These are phyloP conservation scores for Cynoglossus semilaevis DNA, from an alignment of 2,113 vertebrate species.

Conservation along the genomic window DNA sequence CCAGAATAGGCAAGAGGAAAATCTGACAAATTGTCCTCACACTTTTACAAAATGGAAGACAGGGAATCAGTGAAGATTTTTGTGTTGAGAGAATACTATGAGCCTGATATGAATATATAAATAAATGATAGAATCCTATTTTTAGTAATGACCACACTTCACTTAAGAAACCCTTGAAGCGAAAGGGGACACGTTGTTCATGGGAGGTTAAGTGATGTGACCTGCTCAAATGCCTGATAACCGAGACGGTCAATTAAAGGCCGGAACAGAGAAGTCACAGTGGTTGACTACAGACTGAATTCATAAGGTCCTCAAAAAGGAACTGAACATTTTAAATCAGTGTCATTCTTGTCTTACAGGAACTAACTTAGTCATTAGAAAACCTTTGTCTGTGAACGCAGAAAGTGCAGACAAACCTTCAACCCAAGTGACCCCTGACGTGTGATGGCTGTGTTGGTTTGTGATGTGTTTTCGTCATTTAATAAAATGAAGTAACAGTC, in stretches of 20 bases:
- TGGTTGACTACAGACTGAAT: constrained; percentile 14
- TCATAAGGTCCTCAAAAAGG: background rate
- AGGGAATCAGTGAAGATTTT: constrained; percentile 19
- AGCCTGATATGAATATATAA: constrained; percentile 62
- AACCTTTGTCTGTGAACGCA: too few relatives aligned
- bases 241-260: constrained; percentile 61
- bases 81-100: constrained; percentile 15
- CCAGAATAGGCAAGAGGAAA: constrained; percentile 4
- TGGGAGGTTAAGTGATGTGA: constrained; percentile 68
- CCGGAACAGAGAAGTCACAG: constrained; percentile 21
- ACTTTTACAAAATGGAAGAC: constrained; percentile 28
- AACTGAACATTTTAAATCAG: too few relatives aligned
- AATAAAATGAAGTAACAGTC: constrained; percentile 2
- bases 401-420: too few relatives aligned
- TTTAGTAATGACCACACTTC: constrained; percentile 52
- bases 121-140: constrained; percentile 41
- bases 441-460: too few relatives aligned
- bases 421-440: too few relatives aligned
- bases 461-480: background rate
- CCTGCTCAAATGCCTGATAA: constrained; percentile 63
- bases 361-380: too few relatives aligned
- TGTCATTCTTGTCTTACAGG: too few relatives aligned
- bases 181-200: constrained; percentile 65
- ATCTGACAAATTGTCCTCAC: constrained; percentile 36
- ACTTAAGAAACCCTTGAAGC: constrained; percentile 52